Conservation (phyloP, 2,113 vertebrate genomes). For the Albula glossodonta region DNA sequence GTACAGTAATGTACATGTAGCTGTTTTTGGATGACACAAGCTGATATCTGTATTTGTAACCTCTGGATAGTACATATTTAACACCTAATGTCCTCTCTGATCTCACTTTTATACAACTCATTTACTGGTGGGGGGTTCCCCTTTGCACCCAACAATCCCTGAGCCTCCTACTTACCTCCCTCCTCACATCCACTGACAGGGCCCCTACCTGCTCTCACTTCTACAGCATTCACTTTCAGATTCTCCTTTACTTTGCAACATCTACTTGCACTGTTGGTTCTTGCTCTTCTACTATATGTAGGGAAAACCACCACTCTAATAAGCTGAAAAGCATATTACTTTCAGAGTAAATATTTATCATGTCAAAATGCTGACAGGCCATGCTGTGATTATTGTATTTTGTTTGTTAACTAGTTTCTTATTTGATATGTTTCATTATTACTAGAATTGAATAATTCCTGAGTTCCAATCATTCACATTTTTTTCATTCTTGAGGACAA, state of each 20-base stretch:
- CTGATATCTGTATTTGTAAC: neutral
- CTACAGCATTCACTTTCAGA: neutral
- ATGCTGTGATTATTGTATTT: too few species aligned
- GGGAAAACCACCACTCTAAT: neutral
- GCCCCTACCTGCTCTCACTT: neutral
- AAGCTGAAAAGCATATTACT: neutral
- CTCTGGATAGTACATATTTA: neutral
- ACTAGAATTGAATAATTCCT: too few species aligned
- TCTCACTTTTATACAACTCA: neutral
- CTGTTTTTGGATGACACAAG: slow-evolving; percentile 12
- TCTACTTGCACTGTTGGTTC: neutral
- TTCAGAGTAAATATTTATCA: neutral
- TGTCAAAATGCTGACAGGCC: neutral
- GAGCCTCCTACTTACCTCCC: neutral
- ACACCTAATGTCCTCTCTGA: neutral
- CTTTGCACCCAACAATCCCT: neutral
- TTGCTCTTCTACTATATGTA: too few species aligned
- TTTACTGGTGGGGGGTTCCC: neutral
- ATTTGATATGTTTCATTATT: too few species aligned
- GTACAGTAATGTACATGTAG: neutral
- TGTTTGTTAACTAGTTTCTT: neutral
- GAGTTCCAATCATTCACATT: too few species aligned
- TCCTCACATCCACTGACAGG: neutral
- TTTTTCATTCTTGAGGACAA: too few species aligned
- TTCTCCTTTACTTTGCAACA: neutral